Base-by-base conservation (phyloP, 2,113 vertebrate genomes). In the Phoenicopterus ruber region DNA sequence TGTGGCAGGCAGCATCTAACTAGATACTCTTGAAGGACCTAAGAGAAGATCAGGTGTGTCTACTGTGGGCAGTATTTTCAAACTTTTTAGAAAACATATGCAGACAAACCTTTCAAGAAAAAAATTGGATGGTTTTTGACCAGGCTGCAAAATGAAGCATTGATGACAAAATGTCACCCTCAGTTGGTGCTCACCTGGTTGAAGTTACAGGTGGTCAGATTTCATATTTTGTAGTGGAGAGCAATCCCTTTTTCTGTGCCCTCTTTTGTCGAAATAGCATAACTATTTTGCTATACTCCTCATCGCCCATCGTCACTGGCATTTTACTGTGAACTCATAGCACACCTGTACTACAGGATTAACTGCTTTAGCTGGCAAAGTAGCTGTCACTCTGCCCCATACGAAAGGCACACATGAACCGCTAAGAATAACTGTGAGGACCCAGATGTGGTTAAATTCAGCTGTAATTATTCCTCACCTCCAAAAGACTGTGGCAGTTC, bases 361-460 rank as follows among this genome's bases (percentile, higher is more conserved):
- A 77, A 88, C 10, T 5, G 6, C 25, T 11, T 69, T 13, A 61
- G 38, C 71, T 92, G 50, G 49, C 21, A 88, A 86, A 88, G 42
- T 55, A 81, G 36, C 28, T 52, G 31, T 17, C 1, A 0, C 13
- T 66, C 77, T 67, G 34, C 9, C 42, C 46, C 2, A 0, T 40
- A 50, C 58, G 24, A 81, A 85, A 70, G 55, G 16, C 12, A 47
- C 9, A 38, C 11, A 32, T 17, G 25, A 72, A 55, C 22, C 28
- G 28, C 24, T 71, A 36, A 87, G 34, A 79, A 38, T 14, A 28
- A 18, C 50, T 52, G 22, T 25, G 36, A 82, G 52, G 34, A 78
- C 14, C 10, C 40, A 83, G 17, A 17, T 29, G 7, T 5, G 11
- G 29, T 14, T 22, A 78, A 73, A 83, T 52, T 25, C 40, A 85